Evolutionary conservation across 2,888 invertebrate species (phyloP).

Genomic region (Rhamnusium bicolor): DNA sequence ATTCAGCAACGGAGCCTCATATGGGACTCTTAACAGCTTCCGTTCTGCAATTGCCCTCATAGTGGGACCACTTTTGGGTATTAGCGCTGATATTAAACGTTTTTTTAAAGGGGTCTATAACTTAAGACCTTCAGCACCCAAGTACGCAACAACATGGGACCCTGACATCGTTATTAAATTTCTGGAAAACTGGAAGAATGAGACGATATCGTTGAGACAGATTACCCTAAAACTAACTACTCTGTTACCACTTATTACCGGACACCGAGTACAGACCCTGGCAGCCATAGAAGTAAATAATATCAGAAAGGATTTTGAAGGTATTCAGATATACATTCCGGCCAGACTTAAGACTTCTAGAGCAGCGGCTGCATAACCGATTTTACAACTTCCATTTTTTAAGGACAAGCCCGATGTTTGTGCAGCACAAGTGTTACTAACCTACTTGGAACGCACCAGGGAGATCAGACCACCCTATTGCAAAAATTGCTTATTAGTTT

Average conservation of each 20-base stretch:
- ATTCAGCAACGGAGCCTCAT: too few relatives aligned
- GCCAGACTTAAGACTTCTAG: background rate
- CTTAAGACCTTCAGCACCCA: too few relatives aligned
- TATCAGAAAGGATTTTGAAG: background rate
- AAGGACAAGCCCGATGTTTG: background rate
- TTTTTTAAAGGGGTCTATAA: too few relatives aligned
- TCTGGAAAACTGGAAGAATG: background rate
- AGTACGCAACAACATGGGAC: too few relatives aligned
- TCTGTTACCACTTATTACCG: background rate
- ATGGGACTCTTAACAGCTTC: too few relatives aligned
- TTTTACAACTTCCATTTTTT: background rate
- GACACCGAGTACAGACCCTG: background rate
- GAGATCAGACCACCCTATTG: background rate
- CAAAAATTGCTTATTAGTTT: too few relatives aligned
- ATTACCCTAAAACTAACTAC: background rate
- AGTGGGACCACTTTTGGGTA: too few relatives aligned
- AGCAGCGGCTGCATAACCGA: background rate
- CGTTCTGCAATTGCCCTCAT: too few relatives aligned
- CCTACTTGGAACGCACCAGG: background rate
- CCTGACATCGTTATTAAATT: too few relatives aligned
- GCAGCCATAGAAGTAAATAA: background rate
- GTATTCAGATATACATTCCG: background rate
- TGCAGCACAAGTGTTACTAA: background rate
- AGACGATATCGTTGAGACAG: background rate
- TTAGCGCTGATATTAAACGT: too few relatives aligned